Evolutionary conservation across 2,113 vertebrate genomes (phyloP).

Genomic region (Sylvietta virens): DNA sequence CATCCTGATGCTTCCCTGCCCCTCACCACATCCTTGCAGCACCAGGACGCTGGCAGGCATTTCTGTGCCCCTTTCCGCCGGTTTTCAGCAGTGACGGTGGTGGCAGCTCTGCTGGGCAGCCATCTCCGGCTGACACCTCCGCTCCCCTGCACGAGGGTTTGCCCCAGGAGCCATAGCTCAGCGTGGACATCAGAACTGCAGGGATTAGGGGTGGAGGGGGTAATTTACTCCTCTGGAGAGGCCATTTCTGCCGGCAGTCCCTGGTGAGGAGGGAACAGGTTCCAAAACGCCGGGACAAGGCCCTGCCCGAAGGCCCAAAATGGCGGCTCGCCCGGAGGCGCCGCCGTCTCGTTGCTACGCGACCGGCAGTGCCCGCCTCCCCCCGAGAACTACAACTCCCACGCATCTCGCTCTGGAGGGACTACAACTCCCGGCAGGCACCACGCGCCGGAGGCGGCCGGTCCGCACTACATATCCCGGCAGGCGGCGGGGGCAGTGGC

Average conservation of each 20-base stretch:
- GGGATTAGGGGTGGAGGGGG: accelerated
- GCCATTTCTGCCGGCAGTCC: not conserved
- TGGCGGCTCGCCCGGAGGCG: not conserved
- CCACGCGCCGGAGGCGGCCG: accelerated
- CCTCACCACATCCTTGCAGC: accelerated
- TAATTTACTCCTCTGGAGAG: accelerated
- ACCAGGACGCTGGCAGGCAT: accelerated
- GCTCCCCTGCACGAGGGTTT: accelerated
- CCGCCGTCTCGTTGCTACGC: not conserved
- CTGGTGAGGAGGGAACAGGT: accelerated
- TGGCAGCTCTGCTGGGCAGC: accelerated
- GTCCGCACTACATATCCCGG: conserved; percentile 34
- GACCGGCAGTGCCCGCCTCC: not conserved
- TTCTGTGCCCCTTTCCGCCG: not conserved
- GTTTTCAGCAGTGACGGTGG: accelerated
- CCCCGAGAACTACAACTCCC: not conserved
- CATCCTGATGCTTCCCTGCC: not conserved
- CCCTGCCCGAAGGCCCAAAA: not conserved
- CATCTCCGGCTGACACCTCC: accelerated
- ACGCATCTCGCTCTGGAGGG: accelerated
- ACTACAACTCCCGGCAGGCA: not conserved
- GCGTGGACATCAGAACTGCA: accelerated
- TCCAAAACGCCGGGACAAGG: accelerated
- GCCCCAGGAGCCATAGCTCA: not conserved
- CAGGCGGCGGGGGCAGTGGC: accelerated